Evolutionary conservation across 1,140 invertebrate genomes (phyloP).

Genomic region (Drosophila santomea): DNA sequence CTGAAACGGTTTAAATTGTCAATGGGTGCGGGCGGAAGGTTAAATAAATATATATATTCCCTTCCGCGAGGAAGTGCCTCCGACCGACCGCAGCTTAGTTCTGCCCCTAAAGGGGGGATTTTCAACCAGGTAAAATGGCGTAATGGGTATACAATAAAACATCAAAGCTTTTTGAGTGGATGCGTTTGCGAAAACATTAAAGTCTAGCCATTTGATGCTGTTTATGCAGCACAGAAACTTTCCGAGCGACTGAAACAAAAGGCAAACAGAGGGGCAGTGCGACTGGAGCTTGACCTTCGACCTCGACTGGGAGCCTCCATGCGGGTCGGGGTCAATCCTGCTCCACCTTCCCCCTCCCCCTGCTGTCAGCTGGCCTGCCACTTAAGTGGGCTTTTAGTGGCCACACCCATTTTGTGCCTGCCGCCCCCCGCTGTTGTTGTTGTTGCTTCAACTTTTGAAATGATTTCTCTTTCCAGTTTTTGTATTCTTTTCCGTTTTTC

Average conservation of each 20-base stretch:
- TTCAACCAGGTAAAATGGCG: slow-evolving; percentile 6
- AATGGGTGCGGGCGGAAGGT: slow-evolving; percentile 15
- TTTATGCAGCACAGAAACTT: slow-evolving; percentile 42
- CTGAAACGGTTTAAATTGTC: slow-evolving; percentile 31
- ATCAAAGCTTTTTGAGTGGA: slow-evolving; percentile 74
- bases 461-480: slow-evolving; percentile 17
- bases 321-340: slow-evolving; percentile 39
- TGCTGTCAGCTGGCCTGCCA: slow-evolving; percentile 51
- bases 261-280: slow-evolving; percentile 17
- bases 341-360: neutral
- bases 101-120: slow-evolving; percentile 24
- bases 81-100: slow-evolving; percentile 25
- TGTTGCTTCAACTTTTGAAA: slow-evolving; percentile 31
- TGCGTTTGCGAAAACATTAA: slow-evolving; percentile 67
- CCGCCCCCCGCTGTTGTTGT: slow-evolving; percentile 29
- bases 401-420: slow-evolving; percentile 33
- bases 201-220: slow-evolving; percentile 58
- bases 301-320: slow-evolving; percentile 21
- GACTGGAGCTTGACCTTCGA: slow-evolving; percentile 51
- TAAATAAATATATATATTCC: neutral
- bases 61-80: neutral
- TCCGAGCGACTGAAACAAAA: slow-evolving; percentile 34
- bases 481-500: neutral
- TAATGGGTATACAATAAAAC: slow-evolving; percentile 28
- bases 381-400: slow-evolving; percentile 60